Conservation (phyloP, 2,113 vertebrate genomes). For the Misgurnus mizolepis region DNA sequence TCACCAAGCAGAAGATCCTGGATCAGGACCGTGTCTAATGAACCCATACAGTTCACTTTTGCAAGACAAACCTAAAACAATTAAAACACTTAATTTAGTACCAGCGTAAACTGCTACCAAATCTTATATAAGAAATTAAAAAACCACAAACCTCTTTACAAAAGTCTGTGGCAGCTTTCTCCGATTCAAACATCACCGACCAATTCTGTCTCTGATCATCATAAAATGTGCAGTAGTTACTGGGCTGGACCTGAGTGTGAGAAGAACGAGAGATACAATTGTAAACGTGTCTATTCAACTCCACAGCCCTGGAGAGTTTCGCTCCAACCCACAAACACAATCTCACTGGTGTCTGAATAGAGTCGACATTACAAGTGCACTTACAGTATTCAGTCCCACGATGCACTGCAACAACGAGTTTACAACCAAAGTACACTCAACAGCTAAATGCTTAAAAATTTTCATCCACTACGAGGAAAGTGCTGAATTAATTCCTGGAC, state of each 20-base stretch:
- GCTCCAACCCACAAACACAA: no score
- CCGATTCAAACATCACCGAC: conserved; percentile 95
- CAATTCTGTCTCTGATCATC: conserved; percentile 97
- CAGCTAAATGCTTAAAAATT: no score
- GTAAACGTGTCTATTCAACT: not conserved
- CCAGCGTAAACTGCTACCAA: not conserved
- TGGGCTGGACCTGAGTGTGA: conserved; percentile 81
- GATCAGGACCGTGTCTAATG: conserved; percentile 74
- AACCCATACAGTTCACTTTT: conserved; percentile 80
- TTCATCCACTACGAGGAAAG: no score
- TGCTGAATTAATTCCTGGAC: no score
- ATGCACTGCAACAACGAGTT: no score
- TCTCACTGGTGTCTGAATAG: no score
- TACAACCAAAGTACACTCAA: no score
- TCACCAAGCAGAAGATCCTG: conserved; percentile 88
- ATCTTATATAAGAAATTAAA: not conserved
- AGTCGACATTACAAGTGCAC: no score
- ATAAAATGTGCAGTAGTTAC: conserved; percentile 93
- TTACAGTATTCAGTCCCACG: no score
- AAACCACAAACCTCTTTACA: conserved; percentile 83
- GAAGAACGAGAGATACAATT: not conserved
- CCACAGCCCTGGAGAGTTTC: no score
- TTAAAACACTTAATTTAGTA: not conserved
- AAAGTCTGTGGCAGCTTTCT: conserved; percentile 84
- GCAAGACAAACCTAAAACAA: conserved; percentile 86